Evolutionary conservation across 1,140 invertebrate species (phyloP).

Genomic region (Mamestra configurata): DNA sequence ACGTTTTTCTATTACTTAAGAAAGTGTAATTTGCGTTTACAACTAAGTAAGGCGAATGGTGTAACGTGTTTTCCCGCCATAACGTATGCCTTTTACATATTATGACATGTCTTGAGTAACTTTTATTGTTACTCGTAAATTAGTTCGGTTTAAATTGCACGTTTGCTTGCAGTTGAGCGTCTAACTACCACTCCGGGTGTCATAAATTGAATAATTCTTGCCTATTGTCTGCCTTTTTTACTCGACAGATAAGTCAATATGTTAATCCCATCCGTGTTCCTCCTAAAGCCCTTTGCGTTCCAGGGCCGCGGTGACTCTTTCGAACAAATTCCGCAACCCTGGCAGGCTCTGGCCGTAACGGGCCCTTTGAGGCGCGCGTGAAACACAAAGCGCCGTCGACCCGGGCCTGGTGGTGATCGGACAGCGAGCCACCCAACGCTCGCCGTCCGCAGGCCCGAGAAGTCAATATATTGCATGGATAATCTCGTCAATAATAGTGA

Average conservation of each 20-base stretch:
- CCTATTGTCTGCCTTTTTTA: background rate
- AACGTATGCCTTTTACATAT: slow-evolving; percentile 39
- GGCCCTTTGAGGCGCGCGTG: no score
- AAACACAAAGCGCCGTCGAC: no score
- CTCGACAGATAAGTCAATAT: background rate
- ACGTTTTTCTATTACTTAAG: slow-evolving; percentile 41
- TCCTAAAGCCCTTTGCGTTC: no score
- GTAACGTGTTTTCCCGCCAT: slow-evolving; percentile 40
- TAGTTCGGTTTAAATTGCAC: slow-evolving; percentile 28
- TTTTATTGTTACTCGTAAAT: slow-evolving; percentile 43
- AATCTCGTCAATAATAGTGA: background rate
- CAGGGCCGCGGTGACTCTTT: no score
- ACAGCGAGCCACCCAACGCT: no score
- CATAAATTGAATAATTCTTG: slow-evolving; percentile 26
- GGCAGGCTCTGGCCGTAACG: no score
- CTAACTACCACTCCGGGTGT: slow-evolving; percentile 34
- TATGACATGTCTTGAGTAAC: slow-evolving; percentile 37
- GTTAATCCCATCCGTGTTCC: no score
- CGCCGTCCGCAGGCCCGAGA: no score
- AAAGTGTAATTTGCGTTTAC: slow-evolving; percentile 41
- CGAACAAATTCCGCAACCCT: no score
- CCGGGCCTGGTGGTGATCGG: no score
- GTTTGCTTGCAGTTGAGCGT: slow-evolving; percentile 24
- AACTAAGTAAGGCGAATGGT: slow-evolving; percentile 35
- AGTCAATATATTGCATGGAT: no score